A percentile compares a stretch with the other conserved stretches of the same genome.
These are phyloP conservation scores for Ginglymostoma cirratum DNA, from an alignment of 2,113 vertebrate genomes.

Conservation along the genomic window DNA sequence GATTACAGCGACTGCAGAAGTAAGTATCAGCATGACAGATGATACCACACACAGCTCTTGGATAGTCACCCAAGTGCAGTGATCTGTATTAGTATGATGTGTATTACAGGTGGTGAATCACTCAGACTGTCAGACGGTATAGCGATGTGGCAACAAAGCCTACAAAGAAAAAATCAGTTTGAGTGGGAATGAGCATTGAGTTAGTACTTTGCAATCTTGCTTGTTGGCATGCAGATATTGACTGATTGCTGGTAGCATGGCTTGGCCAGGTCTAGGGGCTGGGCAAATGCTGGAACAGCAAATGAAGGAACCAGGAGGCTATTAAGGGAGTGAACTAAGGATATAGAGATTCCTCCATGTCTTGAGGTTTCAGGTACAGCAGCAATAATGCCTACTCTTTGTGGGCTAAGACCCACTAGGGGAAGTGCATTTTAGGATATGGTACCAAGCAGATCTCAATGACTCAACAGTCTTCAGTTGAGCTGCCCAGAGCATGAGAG, in stretches of 20 bases:
- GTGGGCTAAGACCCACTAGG: not conserved
- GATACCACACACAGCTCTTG: too few relatives aligned
- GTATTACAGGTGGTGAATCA: not conserved
- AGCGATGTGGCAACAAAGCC: not conserved
- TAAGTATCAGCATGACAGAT: slow-evolving; percentile 48
- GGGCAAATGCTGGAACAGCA: not conserved
- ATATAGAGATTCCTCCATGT: not conserved
- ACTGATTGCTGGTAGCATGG: not conserved
- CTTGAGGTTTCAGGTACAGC: too few relatives aligned
- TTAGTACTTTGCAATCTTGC: not conserved
- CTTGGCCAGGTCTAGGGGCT: not conserved
- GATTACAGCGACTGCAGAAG: slow-evolving; percentile 73
- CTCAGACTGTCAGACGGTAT: not conserved
- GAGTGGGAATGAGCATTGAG: not conserved
- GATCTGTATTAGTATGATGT: not conserved
- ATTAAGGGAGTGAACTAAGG: not conserved
- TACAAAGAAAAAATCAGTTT: not conserved
- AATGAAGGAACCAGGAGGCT: not conserved
- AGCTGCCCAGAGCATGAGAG: not conserved
- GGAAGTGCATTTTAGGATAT: not conserved
- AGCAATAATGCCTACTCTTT: too few relatives aligned
- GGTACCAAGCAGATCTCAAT: not conserved
- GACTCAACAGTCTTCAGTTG: not conserved
- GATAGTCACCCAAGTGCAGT: not conserved
- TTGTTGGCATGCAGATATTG: not conserved